Base-by-base conservation (phyloP, 2,113 vertebrate genomes). In the Furnarius figulus region DNA sequence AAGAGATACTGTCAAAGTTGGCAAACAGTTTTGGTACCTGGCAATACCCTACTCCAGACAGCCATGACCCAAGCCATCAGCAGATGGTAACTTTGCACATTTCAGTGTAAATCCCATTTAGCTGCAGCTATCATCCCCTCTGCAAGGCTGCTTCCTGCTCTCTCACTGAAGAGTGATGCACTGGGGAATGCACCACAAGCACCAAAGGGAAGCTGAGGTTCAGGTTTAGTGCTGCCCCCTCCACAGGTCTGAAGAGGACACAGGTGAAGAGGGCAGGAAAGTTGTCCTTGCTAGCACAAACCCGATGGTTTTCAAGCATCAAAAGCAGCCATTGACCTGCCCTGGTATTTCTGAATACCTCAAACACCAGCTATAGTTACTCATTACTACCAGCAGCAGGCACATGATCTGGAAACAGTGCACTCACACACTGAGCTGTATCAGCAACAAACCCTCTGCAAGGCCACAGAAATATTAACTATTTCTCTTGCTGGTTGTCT, bases 31-130 rank as follows among this genome's bases (percentile, higher is more conserved):
- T 44, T 56, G 46, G 23, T 72, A 65, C 47, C 31, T 56, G 24
- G 22, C 31, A 56, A 19, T 12, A 21, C 25, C 28, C 14, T 44
- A 6, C n/a, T 62, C 58, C 37, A 73, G 30, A 56, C 21, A 87
- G 59, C 55, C 7, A 6, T 12, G 42, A 89, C 31, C 42, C 25
- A 77, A 73, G 30, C 47, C 56, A 56, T 61, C 46, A 85, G 50
- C 3, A 0, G 12, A 74, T 23, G 0, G 0, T 20, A 85, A 46
- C 12, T 47, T 8, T 8, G 7, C 10, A 8, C 12, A 71, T 75
- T 81, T 81, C 1, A 0, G 9, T 40, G 24, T n/a, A 63, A 74
- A 72, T 21, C 42, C 25, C 24, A 11, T 68, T 49, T 22, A 70
- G 39, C 14, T 44, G n/a, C 55, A 61, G 24, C 44, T 40, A 2